phyloP scores from a whole-genome alignment of 2,113 vertebrate species.

The Elaphurus davidianus region DNA sequence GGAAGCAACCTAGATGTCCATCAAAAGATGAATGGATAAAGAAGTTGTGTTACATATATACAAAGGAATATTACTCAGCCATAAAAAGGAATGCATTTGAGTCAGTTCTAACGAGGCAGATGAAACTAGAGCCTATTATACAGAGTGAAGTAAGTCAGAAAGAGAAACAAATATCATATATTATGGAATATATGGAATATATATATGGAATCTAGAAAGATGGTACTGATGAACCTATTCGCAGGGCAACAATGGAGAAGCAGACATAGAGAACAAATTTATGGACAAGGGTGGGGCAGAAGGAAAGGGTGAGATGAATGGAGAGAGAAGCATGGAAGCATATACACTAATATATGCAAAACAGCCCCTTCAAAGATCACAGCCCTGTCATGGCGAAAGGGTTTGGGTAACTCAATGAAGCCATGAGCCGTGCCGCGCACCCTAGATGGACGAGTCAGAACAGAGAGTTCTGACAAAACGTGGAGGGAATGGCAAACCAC shows the following conservation, averaged over 20 bases:
- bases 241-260: not conserved
- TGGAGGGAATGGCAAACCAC: not conserved
- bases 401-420: not conserved
- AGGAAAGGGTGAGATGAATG: not conserved
- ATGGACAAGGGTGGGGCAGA: not conserved
- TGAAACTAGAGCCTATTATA: not conserved
- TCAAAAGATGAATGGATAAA: not conserved
- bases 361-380: not conserved
- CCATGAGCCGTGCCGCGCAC: fast-evolving
- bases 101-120: not conserved
- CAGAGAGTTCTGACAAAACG: not conserved
- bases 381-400: fast-evolving
- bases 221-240: not conserved
- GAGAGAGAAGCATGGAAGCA: not conserved
- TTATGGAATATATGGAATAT: not conserved
- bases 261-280: not conserved
- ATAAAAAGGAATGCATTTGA: not conserved
- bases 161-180: not conserved
- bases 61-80: not conserved
- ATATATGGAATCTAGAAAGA: not conserved
- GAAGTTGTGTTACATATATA: not conserved
- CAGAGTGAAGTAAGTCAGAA: not conserved
- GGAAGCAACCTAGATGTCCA: not conserved
- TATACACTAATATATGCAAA: not conserved
- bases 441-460: not conserved